Evolutionary conservation across 2,797 vertebrate species (phyloP).

Genomic region (Oreochromis mossambicus): DNA sequence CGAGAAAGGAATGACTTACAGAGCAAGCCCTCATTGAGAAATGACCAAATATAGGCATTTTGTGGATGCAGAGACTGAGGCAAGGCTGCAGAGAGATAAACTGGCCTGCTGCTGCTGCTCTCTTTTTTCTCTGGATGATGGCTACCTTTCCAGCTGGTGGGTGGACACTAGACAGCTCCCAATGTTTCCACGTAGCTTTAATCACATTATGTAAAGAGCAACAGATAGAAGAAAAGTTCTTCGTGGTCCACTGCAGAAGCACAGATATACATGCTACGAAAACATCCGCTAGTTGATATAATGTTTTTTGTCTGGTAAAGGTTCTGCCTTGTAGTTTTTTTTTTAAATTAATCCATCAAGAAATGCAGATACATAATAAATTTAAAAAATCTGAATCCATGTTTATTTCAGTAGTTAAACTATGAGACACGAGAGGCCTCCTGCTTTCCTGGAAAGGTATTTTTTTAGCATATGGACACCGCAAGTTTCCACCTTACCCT

Average conservation of each 20-base stretch:
- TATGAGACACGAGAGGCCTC: background rate
- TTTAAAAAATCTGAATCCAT: rapidly evolving
- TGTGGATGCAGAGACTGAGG: constrained; percentile 55
- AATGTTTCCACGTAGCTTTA: background rate
- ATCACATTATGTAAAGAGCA: background rate
- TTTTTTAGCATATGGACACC: background rate
- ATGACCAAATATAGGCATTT: constrained; percentile 85
- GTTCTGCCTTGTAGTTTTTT: rapidly evolving
- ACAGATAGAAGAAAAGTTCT: background rate
- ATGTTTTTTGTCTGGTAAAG: background rate
- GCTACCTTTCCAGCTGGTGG: constrained; percentile 5
- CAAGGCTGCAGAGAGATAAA: constrained; percentile 59
- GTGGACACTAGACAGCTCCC: background rate
- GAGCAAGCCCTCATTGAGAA: constrained; percentile 68
- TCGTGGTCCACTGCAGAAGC: background rate
- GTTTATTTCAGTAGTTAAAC: background rate
- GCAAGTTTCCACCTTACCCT: background rate
- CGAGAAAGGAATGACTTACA: constrained; percentile 78
- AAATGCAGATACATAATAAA: background rate
- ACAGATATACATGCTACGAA: rapidly evolving
- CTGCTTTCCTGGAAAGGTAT: background rate
- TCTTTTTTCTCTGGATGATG: constrained; percentile 15
- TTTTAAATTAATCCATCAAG: background rate
- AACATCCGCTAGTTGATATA: background rate
- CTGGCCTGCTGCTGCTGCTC: constrained; percentile 32